phyloP scores from a whole-genome alignment of 2,113 vertebrate genomes.

The Aphelocoma coerulescens region DNA sequence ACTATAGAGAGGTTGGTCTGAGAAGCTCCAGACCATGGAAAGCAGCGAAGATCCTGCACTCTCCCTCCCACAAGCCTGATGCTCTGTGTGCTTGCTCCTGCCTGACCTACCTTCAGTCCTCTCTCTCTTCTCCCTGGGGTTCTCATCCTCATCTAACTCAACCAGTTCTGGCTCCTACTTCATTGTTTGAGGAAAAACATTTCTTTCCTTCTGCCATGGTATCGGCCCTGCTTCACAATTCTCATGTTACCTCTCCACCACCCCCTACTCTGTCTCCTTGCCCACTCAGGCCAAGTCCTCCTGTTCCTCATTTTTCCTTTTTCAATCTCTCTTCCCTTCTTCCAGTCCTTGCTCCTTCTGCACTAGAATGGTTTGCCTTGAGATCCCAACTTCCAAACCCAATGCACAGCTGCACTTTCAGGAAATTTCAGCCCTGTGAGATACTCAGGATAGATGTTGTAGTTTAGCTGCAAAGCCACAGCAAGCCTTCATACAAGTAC shows the following conservation, averaged over 20 bases:
- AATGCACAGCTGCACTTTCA: rapidly evolving
- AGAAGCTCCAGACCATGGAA: neutral
- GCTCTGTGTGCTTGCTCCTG: rapidly evolving
- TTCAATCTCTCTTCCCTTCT: neutral
- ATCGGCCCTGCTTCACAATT: neutral
- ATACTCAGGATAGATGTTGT: neutral
- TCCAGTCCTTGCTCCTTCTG: neutral
- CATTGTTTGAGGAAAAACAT: neutral
- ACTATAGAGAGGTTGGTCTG: neutral
- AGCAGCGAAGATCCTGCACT: neutral
- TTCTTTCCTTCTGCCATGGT: neutral
- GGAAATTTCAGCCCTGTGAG: neutral
- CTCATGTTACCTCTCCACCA: neutral
- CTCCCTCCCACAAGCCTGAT: neutral
- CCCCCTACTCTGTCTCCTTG: neutral
- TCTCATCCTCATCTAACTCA: neutral
- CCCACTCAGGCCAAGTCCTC: neutral
- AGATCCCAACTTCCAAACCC: neutral
- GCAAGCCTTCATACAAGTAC: neutral
- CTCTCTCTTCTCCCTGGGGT: neutral
- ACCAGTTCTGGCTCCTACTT: neutral
- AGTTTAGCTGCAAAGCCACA: neutral
- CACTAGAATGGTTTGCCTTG: neutral
- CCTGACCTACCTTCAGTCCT: neutral
- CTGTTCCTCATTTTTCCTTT: neutral